phyloP scores from a whole-genome alignment of 2,888 invertebrate genomes.

The Atrina japonica region DNA sequence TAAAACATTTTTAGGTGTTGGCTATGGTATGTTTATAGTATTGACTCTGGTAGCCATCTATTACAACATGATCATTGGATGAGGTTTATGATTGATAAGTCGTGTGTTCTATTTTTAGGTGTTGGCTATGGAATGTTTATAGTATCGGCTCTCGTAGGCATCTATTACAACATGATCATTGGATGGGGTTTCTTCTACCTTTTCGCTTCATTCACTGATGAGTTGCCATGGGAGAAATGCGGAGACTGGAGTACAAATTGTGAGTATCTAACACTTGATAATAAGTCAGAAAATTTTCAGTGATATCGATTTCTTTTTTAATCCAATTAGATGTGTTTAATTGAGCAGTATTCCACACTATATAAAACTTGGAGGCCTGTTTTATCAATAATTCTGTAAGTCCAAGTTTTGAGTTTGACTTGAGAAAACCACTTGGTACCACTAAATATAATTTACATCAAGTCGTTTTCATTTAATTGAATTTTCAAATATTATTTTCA shows the following conservation, averaged over 20 bases:
- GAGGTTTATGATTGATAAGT: too few relatives aligned
- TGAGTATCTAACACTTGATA: constrained; percentile 39
- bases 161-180: constrained; percentile 75
- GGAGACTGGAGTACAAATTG: constrained; percentile 65
- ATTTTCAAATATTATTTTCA: too few relatives aligned
- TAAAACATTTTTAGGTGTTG: constrained; percentile 65
- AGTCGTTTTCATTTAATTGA: too few relatives aligned
- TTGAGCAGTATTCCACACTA: not conserved
- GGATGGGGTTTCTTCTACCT: constrained; percentile 66
- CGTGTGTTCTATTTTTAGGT: constrained; percentile 43
- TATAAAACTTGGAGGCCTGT: too few relatives aligned
- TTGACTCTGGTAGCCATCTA: constrained; percentile 68
- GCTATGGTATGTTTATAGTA: constrained; percentile 68
- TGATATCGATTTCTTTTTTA: not conserved
- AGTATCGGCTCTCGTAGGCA: constrained; percentile 65
- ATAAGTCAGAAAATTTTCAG: not conserved
- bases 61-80: constrained; percentile 74
- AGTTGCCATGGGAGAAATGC: constrained; percentile 71
- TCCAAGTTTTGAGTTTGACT: too few relatives aligned
- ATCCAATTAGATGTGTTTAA: not conserved
- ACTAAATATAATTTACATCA: too few relatives aligned
- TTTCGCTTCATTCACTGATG: constrained; percentile 68
- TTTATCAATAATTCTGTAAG: too few relatives aligned
- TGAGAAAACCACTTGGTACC: too few relatives aligned
- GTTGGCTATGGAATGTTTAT: constrained; percentile 71